These are phyloP conservation scores for Gymnothorax javanicus DNA, from an alignment of 2,797 vertebrate genomes.

Conservation along the genomic window DNA sequence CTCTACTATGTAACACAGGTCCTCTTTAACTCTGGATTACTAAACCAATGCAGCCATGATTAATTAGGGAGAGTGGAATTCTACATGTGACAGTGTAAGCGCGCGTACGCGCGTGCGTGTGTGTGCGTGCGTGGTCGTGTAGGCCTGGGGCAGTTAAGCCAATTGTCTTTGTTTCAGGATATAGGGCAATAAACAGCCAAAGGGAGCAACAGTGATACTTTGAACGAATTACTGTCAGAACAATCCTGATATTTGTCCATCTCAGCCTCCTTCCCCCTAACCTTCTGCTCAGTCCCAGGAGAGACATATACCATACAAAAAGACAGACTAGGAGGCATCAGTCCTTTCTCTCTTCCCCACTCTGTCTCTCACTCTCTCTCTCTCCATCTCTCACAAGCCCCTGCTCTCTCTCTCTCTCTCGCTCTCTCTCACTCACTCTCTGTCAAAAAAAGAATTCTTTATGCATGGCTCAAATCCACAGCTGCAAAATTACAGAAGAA, in stretches of 20 bases:
- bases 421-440: too few species aligned
- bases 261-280: conserved; percentile 31
- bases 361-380: conserved; percentile 23
- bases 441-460: too few species aligned
- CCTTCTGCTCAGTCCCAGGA: conserved; percentile 51
- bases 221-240: conserved; percentile 36
- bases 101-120: conserved; percentile 19
- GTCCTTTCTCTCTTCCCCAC: conserved; percentile 48
- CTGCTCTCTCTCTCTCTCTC: too few species aligned
- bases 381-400: not conserved
- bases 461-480: too few species aligned
- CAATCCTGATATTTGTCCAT: conserved; percentile 39
- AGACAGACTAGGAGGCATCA: conserved; percentile 26
- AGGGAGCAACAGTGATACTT: conserved; percentile 45
- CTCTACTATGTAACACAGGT: not conserved
- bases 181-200: conserved; percentile 38
- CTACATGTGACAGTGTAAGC: not conserved
- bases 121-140: not conserved
- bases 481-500: too few species aligned
- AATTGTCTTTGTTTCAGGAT: conserved; percentile 39
- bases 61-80: conserved; percentile 17
- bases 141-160: not conserved
- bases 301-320: conserved; percentile 56
- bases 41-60: conserved; percentile 3
- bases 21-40: not conserved